A percentile compares a stretch with the other conserved stretches of the same genome.
Evolutionary conservation across 37 sponge, comb jelly and placozoan genomes (phyloP).

Genomic region (Crambe crambe): DNA sequence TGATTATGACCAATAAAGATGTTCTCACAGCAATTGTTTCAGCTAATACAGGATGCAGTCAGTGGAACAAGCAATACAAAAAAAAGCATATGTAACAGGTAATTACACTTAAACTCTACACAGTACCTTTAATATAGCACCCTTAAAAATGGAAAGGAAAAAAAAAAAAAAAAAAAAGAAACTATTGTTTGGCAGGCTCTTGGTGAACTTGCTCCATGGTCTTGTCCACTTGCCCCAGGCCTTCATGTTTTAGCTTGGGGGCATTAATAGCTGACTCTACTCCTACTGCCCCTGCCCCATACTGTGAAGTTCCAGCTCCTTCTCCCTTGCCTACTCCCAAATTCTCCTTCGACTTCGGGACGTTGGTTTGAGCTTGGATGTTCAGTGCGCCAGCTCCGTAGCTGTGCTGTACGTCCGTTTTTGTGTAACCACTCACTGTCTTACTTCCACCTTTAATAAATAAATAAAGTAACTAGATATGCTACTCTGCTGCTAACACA

Average conservation of each 20-base stretch:
- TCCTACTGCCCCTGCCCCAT: constrained; percentile 74
- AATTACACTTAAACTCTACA: no score
- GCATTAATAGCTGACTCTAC: constrained; percentile 71
- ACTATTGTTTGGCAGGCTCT: background rate
- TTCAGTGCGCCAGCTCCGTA: constrained; percentile 87
- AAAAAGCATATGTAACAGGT: no score
- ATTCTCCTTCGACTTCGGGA: constrained; percentile 77
- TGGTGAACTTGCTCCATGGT: constrained; percentile 51
- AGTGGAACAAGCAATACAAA: no score
- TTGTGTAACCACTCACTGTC: constrained; percentile 57
- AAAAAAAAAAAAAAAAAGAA: constrained; percentile 12
- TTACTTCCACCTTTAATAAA: constrained; percentile 42
- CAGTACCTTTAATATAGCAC: no score
- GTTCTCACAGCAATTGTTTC: no score
- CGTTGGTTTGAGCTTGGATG: constrained; percentile 54
- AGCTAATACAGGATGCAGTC: no score
- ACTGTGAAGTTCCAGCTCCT: constrained; percentile 62
- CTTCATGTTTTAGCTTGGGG: constrained; percentile 83
- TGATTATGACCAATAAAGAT: no score
- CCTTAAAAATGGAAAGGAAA: no score
- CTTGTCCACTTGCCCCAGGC: constrained; percentile 80
- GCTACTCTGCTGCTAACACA: no score
- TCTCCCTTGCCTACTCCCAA: constrained; percentile 57
- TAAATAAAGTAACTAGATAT: background rate
- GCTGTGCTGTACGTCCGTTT: constrained; percentile 52